phyloP scores from a whole-genome alignment of 2,113 vertebrate genomes.

The Nannobrachium achirus region DNA sequence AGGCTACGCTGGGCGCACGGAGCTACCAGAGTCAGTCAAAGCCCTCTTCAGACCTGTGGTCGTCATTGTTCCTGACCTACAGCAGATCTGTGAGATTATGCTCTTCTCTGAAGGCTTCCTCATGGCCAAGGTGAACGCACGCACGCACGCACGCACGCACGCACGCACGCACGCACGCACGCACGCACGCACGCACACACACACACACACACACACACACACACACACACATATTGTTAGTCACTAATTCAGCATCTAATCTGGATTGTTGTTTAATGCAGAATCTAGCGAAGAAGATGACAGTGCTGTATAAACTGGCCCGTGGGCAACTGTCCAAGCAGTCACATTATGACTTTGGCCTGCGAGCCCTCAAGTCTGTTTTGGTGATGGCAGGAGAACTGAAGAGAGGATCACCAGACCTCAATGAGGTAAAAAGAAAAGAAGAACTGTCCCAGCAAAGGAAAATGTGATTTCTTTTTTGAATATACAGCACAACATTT shows the following conservation, averaged over 20 bases:
- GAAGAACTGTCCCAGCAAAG: neutral
- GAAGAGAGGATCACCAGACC: conserved; percentile 89
- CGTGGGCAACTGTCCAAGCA: conserved; percentile 96
- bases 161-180: neutral
- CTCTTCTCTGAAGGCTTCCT: conserved; percentile 97
- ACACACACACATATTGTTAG: neutral
- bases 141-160: neutral
- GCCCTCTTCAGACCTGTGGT: conserved; percentile 96
- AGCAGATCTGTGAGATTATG: conserved; percentile 99
- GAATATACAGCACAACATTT: no score
- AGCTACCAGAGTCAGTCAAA: conserved; percentile 96
- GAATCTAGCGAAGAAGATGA: conserved; percentile 98
- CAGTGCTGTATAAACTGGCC: conserved; percentile 94
- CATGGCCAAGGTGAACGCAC: conserved; percentile 85
- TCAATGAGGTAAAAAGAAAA: conserved; percentile 84
- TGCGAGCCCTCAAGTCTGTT: conserved; percentile 94
- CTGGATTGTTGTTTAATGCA: conserved; percentile 48
- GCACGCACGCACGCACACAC: conserved; percentile 10
- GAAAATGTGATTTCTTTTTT: neutral
- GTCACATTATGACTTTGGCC: conserved; percentile 96
- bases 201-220: neutral
- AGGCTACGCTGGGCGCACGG: conserved; percentile 93
- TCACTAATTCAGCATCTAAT: neutral
- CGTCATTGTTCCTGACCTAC: conserved; percentile 93
- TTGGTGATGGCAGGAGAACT: conserved; percentile 96